Base-by-base conservation (phyloP, 2,797 vertebrate species). In the Taenioides sp. region DNA sequence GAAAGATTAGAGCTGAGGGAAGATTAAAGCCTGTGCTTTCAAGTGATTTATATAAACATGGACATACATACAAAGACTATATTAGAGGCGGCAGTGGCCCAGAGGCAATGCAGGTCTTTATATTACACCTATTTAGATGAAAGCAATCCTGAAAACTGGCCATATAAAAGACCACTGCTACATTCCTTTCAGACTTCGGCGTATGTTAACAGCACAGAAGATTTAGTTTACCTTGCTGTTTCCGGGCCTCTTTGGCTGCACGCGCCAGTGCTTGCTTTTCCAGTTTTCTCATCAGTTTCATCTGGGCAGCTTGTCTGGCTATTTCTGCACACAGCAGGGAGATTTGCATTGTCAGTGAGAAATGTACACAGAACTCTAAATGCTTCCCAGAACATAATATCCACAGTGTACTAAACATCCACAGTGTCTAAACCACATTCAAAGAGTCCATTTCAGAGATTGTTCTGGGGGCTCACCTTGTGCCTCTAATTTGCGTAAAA, bases 271-370 rank as follows among this genome's bases (percentile, higher is more conserved):
- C 98, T 84, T 99, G 98, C 77, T 98, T 99, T 92, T 99, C 97
- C 85, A 99, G 95, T 92, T 98, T 99, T 84, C 97, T 96, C 92
- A 99, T 95, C 88, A 99, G 94, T 88, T 99, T 99, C 94, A 98
- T 97, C 87, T 99, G 97, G 62, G 98, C 96, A 12, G 98, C 97
- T 91, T 99, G 97, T 75, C 97, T 94, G 43, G 98, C 98, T 80
- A 98, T 99, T 95, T 98, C 97, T 99, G 91, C 80, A 86, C 91
- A 72, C 49, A 86, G 55, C 4, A 18, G 5, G 67, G 74, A 69
- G 27, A 81, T 73, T 79, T 22, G 22, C 1, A 37, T n/a, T 55
- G 67, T 77, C 28, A 67, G 27, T 34, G 47, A 77, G 31, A 71
- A 28, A 63, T 31, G 61, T 64, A 18, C 54, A 18, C 43, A 70